phyloP scores from a whole-genome alignment of 1,140 invertebrate genomes.

The Camponotus floridanus region DNA sequence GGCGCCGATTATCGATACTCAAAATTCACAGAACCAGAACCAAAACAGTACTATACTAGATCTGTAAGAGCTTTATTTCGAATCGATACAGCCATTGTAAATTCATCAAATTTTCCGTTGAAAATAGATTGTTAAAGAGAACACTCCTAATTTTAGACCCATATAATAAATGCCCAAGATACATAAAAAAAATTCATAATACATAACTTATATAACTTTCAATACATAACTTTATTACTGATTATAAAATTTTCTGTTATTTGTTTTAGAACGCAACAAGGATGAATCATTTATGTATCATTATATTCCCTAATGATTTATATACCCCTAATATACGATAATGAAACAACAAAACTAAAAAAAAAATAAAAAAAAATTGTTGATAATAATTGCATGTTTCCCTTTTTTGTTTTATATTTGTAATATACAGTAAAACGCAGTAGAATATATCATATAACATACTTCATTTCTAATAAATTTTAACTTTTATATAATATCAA shows the following conservation, averaged over 20 bases:
- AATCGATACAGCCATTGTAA: slow-evolving; percentile 21
- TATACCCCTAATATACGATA: background rate
- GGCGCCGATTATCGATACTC: slow-evolving; percentile 33
- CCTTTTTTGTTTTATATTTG: background rate
- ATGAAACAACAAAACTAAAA: background rate
- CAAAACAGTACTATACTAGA: background rate
- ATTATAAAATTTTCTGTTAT: background rate
- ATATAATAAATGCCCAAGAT: slow-evolving; percentile 38
- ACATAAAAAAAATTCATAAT: background rate
- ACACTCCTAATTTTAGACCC: slow-evolving; percentile 13
- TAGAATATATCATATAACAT: background rate
- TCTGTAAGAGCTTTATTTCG: slow-evolving; percentile 27
- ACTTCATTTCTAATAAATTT: background rate
- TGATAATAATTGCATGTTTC: background rate
- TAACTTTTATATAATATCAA: too few species aligned
- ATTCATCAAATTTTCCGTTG: slow-evolving; percentile 46
- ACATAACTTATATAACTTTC: too few species aligned
- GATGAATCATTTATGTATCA: slow-evolving; percentile 3
- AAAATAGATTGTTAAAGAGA: slow-evolving; percentile 16
- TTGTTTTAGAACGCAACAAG: background rate
- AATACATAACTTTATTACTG: slow-evolving; percentile 52
- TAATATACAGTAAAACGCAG: background rate
- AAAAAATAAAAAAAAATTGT: background rate
- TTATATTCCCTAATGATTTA: background rate
- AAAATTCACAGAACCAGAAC: slow-evolving; percentile 3